Base-by-base conservation (phyloP, 2,888 invertebrate genomes). In the Synanthedon formicaeformis region DNA sequence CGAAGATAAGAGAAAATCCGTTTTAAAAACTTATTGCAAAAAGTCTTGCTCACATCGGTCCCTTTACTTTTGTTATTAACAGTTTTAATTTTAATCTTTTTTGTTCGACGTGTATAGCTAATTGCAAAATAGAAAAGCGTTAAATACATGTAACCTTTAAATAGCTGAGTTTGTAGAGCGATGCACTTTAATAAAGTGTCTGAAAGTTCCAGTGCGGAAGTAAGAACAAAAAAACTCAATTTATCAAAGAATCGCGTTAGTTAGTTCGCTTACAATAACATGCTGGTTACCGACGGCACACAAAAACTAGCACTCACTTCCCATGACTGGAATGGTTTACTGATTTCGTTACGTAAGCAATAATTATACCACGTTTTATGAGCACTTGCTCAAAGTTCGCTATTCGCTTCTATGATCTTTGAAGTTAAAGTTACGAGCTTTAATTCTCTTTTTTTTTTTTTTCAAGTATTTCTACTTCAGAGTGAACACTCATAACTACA, bases 321-420 rank as follows among this genome's bases (percentile, higher is more conserved):
- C 86, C 86, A 86, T 85, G 86, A 86, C 86, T 77, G 66, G 64
- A 68, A 67, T 71, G 69, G 69, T 72, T 66, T 65, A 68, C 64
- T 68, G 61, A 60, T 57, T 60, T 63, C 58, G 60, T 60, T 57
- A 50, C 14, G 18, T 40, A 50, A 50, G 50, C 12, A 40, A 34
- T 50, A 50, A 50, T 50, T 45, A 34, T 34, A 45, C 45, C 10
- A 45, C n/a, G 45, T 45, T 45, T 45, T 45, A 45, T 45, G 45
- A 6, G 45, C 3, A 14, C 45, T 13, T 13, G 45, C 45, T 45
- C 11, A 14, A 34, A 13, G 45, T 45, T 13, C 13, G 45, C 45
- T 45, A 45, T 45, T 34, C 34, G 34, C 34, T 34, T 34, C 34
- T 34, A 34, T 34, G 10, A 34, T 8, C 34, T 8, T 34, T 6